phyloP scores from a whole-genome alignment of 2,888 invertebrate genomes.

The Heliconius aoede region DNA sequence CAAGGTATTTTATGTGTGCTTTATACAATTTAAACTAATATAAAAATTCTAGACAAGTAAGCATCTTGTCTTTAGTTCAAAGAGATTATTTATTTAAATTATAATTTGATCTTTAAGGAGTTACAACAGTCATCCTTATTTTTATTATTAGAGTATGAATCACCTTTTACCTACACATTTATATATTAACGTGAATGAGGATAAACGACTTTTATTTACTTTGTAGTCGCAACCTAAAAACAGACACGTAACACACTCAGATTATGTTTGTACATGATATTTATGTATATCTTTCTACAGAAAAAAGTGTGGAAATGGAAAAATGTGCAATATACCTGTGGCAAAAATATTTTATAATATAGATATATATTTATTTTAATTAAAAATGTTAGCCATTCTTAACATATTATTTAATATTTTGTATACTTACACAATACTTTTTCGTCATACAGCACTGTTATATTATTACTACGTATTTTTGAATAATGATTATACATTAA shows the following conservation, averaged over 20 bases:
- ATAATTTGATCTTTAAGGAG: not conserved
- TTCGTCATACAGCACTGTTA: not conserved
- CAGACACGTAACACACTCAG: constrained; percentile 32
- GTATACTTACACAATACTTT: not conserved
- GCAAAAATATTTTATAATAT: constrained; percentile 29
- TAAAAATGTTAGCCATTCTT: not conserved
- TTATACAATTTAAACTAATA: too few relatives aligned
- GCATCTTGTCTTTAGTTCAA: not conserved
- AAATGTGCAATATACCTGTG: constrained; percentile 28
- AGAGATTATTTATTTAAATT: not conserved
- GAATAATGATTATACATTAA: not conserved
- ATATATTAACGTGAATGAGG: constrained; percentile 48
- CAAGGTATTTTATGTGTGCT: too few relatives aligned
- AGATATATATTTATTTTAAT: constrained; percentile 21
- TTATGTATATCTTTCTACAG: not conserved
- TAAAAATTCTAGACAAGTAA: too few relatives aligned
- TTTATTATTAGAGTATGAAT: constrained; percentile 41
- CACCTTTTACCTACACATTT: constrained; percentile 34
- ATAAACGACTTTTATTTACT: constrained; percentile 45
- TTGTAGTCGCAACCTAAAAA: constrained; percentile 41
- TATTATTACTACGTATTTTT: not conserved
- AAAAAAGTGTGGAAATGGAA: constrained; percentile 15
- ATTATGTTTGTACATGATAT: constrained; percentile 23
- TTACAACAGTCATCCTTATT: constrained; percentile 33
- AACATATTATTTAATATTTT: not conserved